Conservation (phyloP, 2,113 vertebrate genomes). For the Sinosuthora webbiana region DNA sequence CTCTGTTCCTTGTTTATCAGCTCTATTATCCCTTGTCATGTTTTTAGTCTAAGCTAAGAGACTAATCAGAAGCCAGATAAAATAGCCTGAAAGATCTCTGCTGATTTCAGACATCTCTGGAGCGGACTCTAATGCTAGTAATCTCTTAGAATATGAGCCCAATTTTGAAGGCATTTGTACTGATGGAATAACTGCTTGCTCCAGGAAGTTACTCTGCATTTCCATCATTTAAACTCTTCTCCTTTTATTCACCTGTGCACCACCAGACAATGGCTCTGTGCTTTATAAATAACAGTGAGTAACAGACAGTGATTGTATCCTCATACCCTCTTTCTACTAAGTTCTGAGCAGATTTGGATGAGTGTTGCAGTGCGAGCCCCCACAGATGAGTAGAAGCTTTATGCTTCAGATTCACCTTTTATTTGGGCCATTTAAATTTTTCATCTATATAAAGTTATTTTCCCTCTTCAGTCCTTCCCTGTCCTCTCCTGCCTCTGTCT, state of each 20-base stretch:
- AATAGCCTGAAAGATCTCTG: conserved; percentile 12
- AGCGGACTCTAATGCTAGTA: not conserved
- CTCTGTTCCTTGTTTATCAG: not conserved
- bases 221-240: not conserved
- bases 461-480: not conserved
- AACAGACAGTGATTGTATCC: not conserved
- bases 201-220: conserved; percentile 1
- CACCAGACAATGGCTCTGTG: not conserved
- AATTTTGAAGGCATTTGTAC: conserved; percentile 5
- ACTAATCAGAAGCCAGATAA: conserved; percentile 24
- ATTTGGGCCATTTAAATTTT: conserved; percentile 1
- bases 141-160: not conserved
- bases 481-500: not conserved
- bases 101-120: conserved; percentile 10
- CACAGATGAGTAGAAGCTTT: not conserved
- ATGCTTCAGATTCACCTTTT: not conserved
- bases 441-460: not conserved
- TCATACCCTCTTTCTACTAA: not conserved
- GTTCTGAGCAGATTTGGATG: not conserved
- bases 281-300: not conserved
- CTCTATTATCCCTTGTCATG: not conserved
- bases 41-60: not conserved
- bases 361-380: too few relatives aligned
- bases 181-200: not conserved
- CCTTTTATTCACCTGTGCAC: not conserved